Base-by-base conservation (phyloP, 2,113 vertebrate species). In the Loxodonta africana region DNA sequence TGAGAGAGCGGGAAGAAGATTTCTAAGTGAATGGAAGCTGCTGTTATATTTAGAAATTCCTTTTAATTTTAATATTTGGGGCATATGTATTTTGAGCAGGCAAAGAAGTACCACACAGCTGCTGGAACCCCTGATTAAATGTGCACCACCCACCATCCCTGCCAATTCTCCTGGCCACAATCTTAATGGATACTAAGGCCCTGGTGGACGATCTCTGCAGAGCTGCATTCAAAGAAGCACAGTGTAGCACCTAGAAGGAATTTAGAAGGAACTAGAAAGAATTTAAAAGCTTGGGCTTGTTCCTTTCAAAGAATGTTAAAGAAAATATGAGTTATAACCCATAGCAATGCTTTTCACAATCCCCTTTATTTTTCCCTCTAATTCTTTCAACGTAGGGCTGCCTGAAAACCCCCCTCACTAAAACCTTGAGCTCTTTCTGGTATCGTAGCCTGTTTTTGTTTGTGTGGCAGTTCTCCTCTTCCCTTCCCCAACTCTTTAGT, bases 1-100 rank as follows among this genome's bases (percentile, higher is more conserved):
- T 94, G 71, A 94, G 48, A 74, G 17, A 15, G 63, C 60, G 28
- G 37, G 33, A 51, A 63, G 28, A 48, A 85, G 28, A 85, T 78
- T 44, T 92, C 30, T 88, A 84, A 85, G 63, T 93, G 81, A 88
- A 65, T 90, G 25, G 74, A 88, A 94, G 25, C 57, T 95, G 65
- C 74, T 87, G 53, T 63, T 96, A 23, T 76, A 90, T 90, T 95
- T 96, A 76, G 77, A 81, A 69, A 77, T 90, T 51, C 21, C 2
- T 91, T 92, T 91, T 74, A 94, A 71, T 84, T 96, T 97, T 96
- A 83, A 51, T 83, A 67, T 91, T 91, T 92, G n/a, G 5, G 4
- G 48, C 25, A 6, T 83, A 83, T 74, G 12, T 73, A 44, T 94
- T n/a, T 82, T 94, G 65, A 26, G 63, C 46, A 92, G 73, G 62